Evolutionary conservation across 2,797 vertebrate species (phyloP).

Genomic region (Poeciliopsis presidionis): DNA sequence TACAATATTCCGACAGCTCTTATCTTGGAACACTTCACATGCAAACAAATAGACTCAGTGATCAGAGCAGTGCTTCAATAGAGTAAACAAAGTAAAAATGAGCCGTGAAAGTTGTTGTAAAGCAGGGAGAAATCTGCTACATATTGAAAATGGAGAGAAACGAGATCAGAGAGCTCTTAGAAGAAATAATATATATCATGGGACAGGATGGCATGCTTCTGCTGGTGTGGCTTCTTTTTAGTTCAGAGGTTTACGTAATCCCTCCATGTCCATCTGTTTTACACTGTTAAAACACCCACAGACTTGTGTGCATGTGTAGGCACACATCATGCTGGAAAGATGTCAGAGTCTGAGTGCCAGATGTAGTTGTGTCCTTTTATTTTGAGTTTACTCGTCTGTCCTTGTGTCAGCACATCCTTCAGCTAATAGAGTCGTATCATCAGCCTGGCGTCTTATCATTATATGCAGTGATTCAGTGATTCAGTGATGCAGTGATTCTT

Average conservation of each 20-base stretch:
- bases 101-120: slow-evolving; percentile 7
- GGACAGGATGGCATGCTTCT: slow-evolving; percentile 67
- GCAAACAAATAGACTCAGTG: slow-evolving; percentile 7
- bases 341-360: slow-evolving; percentile 52
- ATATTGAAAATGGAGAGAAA: slow-evolving; percentile 21
- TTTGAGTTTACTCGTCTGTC: slow-evolving; percentile 23
- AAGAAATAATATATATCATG: slow-evolving; percentile 43
- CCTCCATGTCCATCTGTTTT: slow-evolving; percentile 69
- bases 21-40: not conserved
- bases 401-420: slow-evolving; percentile 30
- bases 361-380: slow-evolving; percentile 52
- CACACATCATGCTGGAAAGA: slow-evolving; percentile 38
- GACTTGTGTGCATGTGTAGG: slow-evolving; percentile 4
- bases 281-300: slow-evolving; percentile 51
- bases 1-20: not conserved
- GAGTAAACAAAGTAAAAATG: slow-evolving; percentile 34
- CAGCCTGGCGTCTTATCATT: slow-evolving; percentile 20
- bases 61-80: slow-evolving; percentile 7
- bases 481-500: not conserved
- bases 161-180: slow-evolving; percentile 12
- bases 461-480: not conserved
- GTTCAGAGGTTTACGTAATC: slow-evolving; percentile 72
- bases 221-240: slow-evolving; percentile 71
- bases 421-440: slow-evolving; percentile 24
- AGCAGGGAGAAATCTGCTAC: slow-evolving; percentile 12